These are phyloP conservation scores for Lamproptera curius DNA, from an alignment of 2,888 invertebrate species.

Conservation along the genomic window DNA sequence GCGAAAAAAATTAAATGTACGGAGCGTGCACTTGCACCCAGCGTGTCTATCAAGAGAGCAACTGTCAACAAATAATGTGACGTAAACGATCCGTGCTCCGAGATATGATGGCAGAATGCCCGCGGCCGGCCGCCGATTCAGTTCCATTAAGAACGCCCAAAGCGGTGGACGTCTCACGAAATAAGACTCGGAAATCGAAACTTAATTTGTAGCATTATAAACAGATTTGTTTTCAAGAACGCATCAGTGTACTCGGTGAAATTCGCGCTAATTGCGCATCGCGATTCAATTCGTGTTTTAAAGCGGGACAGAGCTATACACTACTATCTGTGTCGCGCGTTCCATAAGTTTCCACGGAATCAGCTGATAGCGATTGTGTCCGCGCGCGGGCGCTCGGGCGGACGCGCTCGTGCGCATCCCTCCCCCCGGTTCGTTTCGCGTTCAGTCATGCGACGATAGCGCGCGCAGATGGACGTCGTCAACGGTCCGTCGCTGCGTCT, in stretches of 20 bases:
- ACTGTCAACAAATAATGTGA: constrained; percentile 14
- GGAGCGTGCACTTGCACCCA: neutral
- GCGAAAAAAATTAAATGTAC: neutral
- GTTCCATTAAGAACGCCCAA: constrained; percentile 27
- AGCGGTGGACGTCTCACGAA: constrained; percentile 20
- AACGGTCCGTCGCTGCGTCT: constrained; percentile 68
- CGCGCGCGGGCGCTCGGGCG: constrained; percentile 3
- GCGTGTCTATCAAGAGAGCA: constrained; percentile 4
- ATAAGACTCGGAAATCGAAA: too few relatives aligned
- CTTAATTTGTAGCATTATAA: too few relatives aligned
- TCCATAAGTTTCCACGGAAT: constrained; percentile 37
- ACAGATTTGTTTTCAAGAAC: too few relatives aligned
- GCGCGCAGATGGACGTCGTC: constrained; percentile 57
- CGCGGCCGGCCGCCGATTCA: constrained; percentile 26
- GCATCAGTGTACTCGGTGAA: constrained; percentile 25
- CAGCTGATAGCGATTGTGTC: constrained; percentile 40
- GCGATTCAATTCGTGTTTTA: constrained; percentile 22
- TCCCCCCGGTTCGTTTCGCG: constrained; percentile 5
- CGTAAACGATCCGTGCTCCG: constrained; percentile 21
- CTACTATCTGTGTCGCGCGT: constrained; percentile 6
- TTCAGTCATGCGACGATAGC: constrained; percentile 67
- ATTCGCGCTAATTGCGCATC: constrained; percentile 9
- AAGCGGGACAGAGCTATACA: constrained; percentile 22
- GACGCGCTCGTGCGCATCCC: constrained; percentile 5
- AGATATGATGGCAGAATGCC: constrained; percentile 36